Evolutionary conservation across 1,140 invertebrate genomes (phyloP), one percentile per base, ranked within the genome.

Genomic region (Tetramorium alpestre): DNA sequence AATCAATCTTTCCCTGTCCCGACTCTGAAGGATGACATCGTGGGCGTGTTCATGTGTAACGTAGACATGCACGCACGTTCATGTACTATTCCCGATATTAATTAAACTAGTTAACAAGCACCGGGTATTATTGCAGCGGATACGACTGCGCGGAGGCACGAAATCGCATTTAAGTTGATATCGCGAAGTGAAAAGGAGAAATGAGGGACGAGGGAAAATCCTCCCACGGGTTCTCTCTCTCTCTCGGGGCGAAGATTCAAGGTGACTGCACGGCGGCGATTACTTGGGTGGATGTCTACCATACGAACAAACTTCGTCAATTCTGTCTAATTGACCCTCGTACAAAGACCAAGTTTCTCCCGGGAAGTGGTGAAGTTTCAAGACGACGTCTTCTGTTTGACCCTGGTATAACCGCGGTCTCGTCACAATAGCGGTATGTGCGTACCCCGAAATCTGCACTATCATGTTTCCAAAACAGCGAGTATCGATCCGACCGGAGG

Each of bases 291-390:
- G 86, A 70, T 54, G 81, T 73, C 89, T 86, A 54, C 33, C 56
- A 51, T 82, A 65, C 77, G 80, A 87, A 85, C 86, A 86, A 91
- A 91, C 82, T 90, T 92, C 62, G 84, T 87, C 86, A 89, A 90
- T 88, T 86, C 73, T 60, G 81, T 90, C 86, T 92, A 92, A 92
- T 92, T 92, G 90, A 92, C 88, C 90, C 80, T 64, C 88, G 47
- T 72, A 89, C 90, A 89, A 87, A 87, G 87, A 89, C 89, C 41
- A 91, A 91, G 90, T 91, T 91, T 90, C 33, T 33, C 69, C 28
- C n/a, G 47, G 41, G 73, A 60, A 64, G 87, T 56, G 54, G 47
- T 51, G 25, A 85, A 91, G 82, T 91, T 92, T 87, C 87, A 87
- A 77, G 85, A 88, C 67, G 73, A 41, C 86, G 72, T 89, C 82